Evolutionary conservation across 2,797 vertebrate genomes (phyloP).

Genomic region (Pelobates cultripes): DNA sequence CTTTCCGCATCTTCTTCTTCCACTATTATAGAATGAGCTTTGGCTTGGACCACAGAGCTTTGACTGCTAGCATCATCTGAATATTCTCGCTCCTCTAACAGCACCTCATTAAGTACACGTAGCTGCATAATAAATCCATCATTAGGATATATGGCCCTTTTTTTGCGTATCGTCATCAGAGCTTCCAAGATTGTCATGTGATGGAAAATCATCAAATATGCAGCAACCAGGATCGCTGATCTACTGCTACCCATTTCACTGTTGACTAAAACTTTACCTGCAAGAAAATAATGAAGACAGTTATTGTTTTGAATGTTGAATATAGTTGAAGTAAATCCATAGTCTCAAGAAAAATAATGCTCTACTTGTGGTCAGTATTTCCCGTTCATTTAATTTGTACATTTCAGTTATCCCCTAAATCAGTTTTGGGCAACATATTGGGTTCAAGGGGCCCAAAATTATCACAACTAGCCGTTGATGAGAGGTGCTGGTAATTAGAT

Average conservation of each 20-base stretch:
- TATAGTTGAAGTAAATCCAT: neutral
- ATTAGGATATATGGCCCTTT: slow-evolving; percentile 89
- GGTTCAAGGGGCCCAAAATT: too few relatives aligned
- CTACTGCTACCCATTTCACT: slow-evolving; percentile 97
- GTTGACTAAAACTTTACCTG: slow-evolving; percentile 92
- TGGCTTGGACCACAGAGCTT: slow-evolving; percentile 75
- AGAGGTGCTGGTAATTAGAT: too few relatives aligned
- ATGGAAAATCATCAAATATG: slow-evolving; percentile 98
- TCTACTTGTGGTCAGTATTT: too few relatives aligned
- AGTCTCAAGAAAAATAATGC: neutral
- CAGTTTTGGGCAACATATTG: too few relatives aligned
- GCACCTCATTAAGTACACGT: slow-evolving; percentile 86
- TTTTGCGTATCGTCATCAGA: slow-evolving; percentile 84
- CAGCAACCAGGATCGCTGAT: slow-evolving; percentile 86
- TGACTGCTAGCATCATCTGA: slow-evolving; percentile 75
- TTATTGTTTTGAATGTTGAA: neutral
- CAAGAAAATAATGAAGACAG: slow-evolving; percentile 23
- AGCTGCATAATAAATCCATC: slow-evolving; percentile 95
- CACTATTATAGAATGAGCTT: slow-evolving; percentile 67
- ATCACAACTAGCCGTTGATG: too few relatives aligned
- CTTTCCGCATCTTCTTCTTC: slow-evolving; percentile 67
- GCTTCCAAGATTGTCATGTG: slow-evolving; percentile 91
- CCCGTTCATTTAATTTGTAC: too few relatives aligned
- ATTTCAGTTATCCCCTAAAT: too few relatives aligned
- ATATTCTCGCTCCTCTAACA: slow-evolving; percentile 87